Percentiles rank a stretch among this genome's conserved stretches.
phyloP scores from a whole-genome alignment of 1,140 invertebrate species.

The Rhizoglyphus robini region DNA sequence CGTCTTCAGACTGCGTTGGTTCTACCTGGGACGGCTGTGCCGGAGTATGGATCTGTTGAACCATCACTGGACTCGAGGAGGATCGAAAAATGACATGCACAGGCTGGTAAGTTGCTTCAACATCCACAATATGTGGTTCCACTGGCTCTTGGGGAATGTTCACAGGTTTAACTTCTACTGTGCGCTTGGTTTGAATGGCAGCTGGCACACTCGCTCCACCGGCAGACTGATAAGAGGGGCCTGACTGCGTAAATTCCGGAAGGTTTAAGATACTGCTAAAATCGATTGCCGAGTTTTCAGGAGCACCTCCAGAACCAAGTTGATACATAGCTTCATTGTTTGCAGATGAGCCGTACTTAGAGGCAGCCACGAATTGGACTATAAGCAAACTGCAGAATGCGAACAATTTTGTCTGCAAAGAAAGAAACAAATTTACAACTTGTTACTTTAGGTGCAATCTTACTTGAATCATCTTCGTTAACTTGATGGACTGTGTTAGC shows the following conservation, averaged over 20 bases:
- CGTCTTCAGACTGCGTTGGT: conserved; percentile 14
- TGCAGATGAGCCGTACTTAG: not conserved
- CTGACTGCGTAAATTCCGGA: not conserved
- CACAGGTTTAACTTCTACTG: conserved; percentile 13
- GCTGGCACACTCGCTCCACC: not conserved
- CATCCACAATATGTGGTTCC: conserved; percentile 17
- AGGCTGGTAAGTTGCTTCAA: conserved; percentile 11
- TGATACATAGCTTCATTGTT: not conserved
- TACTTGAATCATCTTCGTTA: not conserved
- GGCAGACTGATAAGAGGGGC: not conserved
- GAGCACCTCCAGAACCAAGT: not conserved
- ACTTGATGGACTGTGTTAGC: not conserved
- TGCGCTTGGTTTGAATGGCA: conserved; percentile 14
- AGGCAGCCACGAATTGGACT: not conserved
- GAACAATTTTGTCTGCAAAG: not conserved
- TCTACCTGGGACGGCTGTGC: conserved; percentile 1
- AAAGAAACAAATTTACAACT: too few species aligned
- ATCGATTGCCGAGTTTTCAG: not conserved
- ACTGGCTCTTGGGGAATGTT: conserved; percentile 1
- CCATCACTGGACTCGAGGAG: conserved; percentile 15
- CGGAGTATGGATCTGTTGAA: conserved; percentile 16
- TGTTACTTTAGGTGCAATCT: too few species aligned
- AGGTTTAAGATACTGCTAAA: not conserved
- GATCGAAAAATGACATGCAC: conserved; percentile 17
- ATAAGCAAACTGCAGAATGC: not conserved